Evolutionary conservation across 2,113 vertebrate genomes (phyloP).

Genomic region (Thomomys bottae): DNA sequence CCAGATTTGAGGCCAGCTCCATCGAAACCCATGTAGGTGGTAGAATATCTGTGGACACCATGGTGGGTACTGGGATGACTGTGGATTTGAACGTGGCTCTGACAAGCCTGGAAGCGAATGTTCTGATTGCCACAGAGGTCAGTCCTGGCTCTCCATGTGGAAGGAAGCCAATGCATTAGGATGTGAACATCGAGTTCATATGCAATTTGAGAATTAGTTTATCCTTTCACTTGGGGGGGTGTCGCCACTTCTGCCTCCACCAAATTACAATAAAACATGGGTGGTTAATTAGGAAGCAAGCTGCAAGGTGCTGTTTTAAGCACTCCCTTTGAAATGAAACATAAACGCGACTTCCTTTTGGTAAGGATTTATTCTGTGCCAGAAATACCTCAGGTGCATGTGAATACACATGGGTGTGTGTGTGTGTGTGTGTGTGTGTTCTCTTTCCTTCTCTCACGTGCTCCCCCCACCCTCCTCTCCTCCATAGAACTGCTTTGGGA

Average conservation of each 20-base stretch:
- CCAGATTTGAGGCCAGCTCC: not conserved
- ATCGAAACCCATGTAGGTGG: not conserved
- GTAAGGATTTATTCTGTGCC: constrained; percentile 23
- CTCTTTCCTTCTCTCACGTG: too few species aligned
- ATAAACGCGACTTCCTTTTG: constrained; percentile 52
- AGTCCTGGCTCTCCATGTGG: not conserved
- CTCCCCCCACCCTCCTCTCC: rapidly evolving
- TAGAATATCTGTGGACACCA: not conserved
- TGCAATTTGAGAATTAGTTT: constrained; percentile 45
- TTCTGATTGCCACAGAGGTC: not conserved
- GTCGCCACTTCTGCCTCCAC: not conserved
- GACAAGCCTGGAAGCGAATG: not conserved
- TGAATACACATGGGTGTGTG: not conserved
- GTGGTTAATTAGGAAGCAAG: not conserved
- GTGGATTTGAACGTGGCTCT: not conserved
- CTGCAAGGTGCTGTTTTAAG: constrained; percentile 33
- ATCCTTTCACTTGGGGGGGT: not conserved
- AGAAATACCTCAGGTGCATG: constrained; percentile 44
- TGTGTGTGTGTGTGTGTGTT: too few species aligned
- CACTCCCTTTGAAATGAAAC: constrained; percentile 31
- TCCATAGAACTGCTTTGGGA: not conserved
- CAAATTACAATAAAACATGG: constrained; percentile 13
- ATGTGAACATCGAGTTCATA: not conserved
- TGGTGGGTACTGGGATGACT: not conserved
- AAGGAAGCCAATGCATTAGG: constrained; percentile 17